Percentiles rank a stretch among this genome's conserved stretches.
Conservation (phyloP, 2,888 invertebrate genomes). For the Venusia cambrica region DNA sequence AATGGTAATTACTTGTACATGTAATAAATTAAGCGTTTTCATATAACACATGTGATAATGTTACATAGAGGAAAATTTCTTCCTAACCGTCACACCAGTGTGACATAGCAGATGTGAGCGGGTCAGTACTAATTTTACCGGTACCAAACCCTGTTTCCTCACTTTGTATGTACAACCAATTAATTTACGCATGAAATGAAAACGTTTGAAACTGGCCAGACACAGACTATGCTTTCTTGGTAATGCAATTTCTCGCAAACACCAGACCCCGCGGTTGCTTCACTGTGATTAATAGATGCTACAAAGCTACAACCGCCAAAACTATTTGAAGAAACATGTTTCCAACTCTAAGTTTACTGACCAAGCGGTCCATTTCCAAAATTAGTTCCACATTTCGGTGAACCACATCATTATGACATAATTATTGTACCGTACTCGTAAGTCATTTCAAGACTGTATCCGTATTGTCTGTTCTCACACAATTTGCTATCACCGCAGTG, state of each 20-base stretch:
- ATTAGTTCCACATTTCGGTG: slow-evolving; percentile 30
- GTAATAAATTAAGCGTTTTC: too few relatives aligned
- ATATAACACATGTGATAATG: too few relatives aligned
- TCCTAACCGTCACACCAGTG: too few relatives aligned
- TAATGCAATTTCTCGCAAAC: not conserved
- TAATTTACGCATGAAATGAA: too few relatives aligned
- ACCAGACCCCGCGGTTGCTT: slow-evolving; percentile 5
- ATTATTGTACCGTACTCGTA: slow-evolving; percentile 57
- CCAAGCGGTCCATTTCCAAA: slow-evolving; percentile 18
- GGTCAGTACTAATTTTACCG: too few relatives aligned
- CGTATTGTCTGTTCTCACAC: slow-evolving; percentile 68
- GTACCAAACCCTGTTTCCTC: too few relatives aligned
- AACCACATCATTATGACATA: slow-evolving; percentile 45
- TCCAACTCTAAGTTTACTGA: slow-evolving; percentile 6
- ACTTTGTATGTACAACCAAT: too few relatives aligned
- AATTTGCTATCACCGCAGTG: slow-evolving; percentile 39
- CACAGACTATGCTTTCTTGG: too few relatives aligned
- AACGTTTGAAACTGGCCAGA: too few relatives aligned
- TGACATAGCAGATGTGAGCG: too few relatives aligned
- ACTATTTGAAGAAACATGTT: slow-evolving; percentile 8
- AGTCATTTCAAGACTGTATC: slow-evolving; percentile 56
- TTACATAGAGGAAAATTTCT: too few relatives aligned
- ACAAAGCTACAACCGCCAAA: slow-evolving; percentile 8
- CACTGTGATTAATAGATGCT: slow-evolving; percentile 15
- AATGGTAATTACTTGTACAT: too few relatives aligned